Evolutionary conservation across 2,797 vertebrate genomes (phyloP).

Genomic region (Denticeps clupeoides): DNA sequence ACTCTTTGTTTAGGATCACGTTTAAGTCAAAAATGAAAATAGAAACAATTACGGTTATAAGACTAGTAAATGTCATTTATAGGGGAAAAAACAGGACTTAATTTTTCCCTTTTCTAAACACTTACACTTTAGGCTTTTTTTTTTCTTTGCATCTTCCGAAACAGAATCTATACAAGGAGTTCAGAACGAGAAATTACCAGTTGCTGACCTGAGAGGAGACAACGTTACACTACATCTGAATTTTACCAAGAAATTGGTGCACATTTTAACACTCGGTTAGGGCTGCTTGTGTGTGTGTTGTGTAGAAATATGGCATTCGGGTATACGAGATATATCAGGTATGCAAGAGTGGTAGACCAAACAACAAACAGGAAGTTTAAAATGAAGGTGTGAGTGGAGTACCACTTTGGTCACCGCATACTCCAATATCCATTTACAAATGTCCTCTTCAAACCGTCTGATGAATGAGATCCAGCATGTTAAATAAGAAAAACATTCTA

Average conservation of each 20-base stretch:
- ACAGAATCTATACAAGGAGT: slow-evolving; percentile 46
- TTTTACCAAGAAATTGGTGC: slow-evolving; percentile 98
- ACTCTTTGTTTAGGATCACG: slow-evolving; percentile 65
- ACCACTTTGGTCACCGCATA: not conserved
- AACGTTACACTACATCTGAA: slow-evolving; percentile 96
- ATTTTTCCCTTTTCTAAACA: slow-evolving; percentile 63
- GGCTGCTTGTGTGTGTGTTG: slow-evolving; percentile 36
- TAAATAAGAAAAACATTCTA: slow-evolving; percentile 87
- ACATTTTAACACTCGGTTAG: slow-evolving; percentile 64
- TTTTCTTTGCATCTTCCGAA: slow-evolving; percentile 35
- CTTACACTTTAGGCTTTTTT: slow-evolving; percentile 38
- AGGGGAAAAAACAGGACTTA: slow-evolving; percentile 34
- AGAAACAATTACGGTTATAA: slow-evolving; percentile 17
- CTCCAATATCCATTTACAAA: slow-evolving; percentile 44
- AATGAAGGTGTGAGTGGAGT: slow-evolving; percentile 30
- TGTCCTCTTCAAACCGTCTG: slow-evolving; percentile 3
- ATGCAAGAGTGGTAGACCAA: too few relatives aligned
- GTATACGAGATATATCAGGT: slow-evolving; percentile 8
- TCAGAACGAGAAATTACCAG: slow-evolving; percentile 78
- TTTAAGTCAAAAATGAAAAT: slow-evolving; percentile 22
- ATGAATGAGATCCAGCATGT: slow-evolving; percentile 78
- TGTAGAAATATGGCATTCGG: slow-evolving; percentile 5
- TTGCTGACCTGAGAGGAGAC: slow-evolving; percentile 99
- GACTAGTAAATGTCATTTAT: slow-evolving; percentile 19
- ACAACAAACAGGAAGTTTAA: too few relatives aligned